Evolutionary conservation across 2,797 vertebrate species (phyloP), one percentile per base, ranked within the genome.

Genomic region (Enteromius unitaeniatus): DNA sequence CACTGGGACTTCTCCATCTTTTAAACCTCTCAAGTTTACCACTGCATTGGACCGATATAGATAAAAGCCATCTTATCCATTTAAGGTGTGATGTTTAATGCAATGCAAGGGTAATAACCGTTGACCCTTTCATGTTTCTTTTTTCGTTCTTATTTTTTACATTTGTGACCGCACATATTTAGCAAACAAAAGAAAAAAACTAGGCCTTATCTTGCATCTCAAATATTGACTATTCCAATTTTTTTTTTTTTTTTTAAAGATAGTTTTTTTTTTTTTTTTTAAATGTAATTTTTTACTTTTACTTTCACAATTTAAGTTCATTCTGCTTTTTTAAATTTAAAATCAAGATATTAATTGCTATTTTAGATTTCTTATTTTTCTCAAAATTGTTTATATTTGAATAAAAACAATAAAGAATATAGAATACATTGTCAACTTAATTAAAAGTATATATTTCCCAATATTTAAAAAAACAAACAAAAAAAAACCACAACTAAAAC

Each of bases 41-140:
- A 49, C 19, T 65, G 31, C 62, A 68, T 1, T 37, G 47, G 62
- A 17, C 47, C 69, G n/a, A 53, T 37, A 14, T 37, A 21, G 34
- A 34, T 49, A 49, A 45, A 82, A 65, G n/a, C 13, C 17, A 13
- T 81, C 26, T 62, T 62, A 62, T 64, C 10, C 60, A 5, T 75
- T 42, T 6, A 21, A 17, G 3, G 23, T 21, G 40, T 28, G 68
- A 26, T 70, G n/a, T 42, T 70, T 23, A 3, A 42, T 47, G 6
- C 23, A 70, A 70, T 15, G 68, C 40, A 40, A 0, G 4, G 23
- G 31, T 19, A 37, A 40, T 68, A 6, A 23, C 34, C 2, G 45
- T 45, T 70, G 37, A 70, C n/a, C n/a, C 19, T 6, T 26, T 60
- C 11, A 26, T 26, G 11, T n/a, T 34, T 34, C 4, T 34, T 40